These are phyloP conservation scores for Brachymystax lenok DNA, from an alignment of 2,797 vertebrate species.

Conservation along the genomic window DNA sequence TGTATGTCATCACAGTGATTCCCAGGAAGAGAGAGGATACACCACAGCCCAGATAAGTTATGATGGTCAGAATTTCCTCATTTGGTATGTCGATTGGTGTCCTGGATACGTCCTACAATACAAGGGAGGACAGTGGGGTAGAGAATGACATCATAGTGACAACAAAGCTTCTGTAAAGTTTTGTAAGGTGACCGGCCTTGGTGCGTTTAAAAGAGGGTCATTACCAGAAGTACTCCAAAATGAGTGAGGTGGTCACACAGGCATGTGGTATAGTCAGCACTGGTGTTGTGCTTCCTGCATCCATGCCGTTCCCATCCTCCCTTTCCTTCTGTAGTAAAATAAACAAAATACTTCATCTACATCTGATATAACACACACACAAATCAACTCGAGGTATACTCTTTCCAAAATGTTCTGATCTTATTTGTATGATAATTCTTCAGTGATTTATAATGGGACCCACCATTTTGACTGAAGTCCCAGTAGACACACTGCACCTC, in stretches of 20 bases:
- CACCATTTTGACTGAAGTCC: constrained; percentile 85
- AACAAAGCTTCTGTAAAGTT: background rate
- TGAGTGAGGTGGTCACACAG: constrained; percentile 92
- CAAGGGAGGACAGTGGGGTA: background rate
- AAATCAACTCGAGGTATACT: background rate
- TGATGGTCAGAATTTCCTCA: constrained; percentile 79
- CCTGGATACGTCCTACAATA: constrained; percentile 79
- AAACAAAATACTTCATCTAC: background rate
- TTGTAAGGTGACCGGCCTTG: background rate
- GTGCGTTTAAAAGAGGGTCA: background rate
- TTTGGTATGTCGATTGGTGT: constrained; percentile 65
- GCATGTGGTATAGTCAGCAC: constrained; percentile 81
- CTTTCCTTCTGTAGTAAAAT: constrained; percentile 73
- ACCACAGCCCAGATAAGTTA: constrained; percentile 87
- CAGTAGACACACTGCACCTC: constrained; percentile 83
- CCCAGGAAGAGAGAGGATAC: constrained; percentile 87
- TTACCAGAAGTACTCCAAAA: constrained; percentile 90
- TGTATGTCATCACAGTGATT: constrained; percentile 82
- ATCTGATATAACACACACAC: background rate
- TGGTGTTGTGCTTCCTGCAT: constrained; percentile 77
- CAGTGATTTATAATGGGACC: constrained; percentile 19
- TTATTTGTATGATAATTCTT: background rate
- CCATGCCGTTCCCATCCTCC: constrained; percentile 86
- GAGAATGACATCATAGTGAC: background rate
- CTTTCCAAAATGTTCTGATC: background rate